Base-by-base conservation (phyloP, 64 coral and sea anemone genomes). In the Porites australiensis region DNA sequence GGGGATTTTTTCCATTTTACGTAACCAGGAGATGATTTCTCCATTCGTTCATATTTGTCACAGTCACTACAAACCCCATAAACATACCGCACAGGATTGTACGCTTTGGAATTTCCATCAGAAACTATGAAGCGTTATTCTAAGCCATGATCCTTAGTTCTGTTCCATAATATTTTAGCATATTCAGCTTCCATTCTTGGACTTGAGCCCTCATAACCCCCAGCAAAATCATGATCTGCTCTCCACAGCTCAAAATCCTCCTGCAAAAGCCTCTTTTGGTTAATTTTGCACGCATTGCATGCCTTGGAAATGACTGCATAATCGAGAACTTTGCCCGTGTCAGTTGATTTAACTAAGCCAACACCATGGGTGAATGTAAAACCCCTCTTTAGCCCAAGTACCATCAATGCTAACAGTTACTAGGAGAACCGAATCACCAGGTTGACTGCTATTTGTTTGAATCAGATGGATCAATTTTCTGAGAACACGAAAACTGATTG, bases 21-120 rank as follows among this genome's bases (percentile, higher is more conserved):
- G 59, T 81, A 81, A 3, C 59, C 54, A 23, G 6, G 19, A n/a
- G 50, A 20, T 20, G 50, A 23, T 57, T 81, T 81, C 20, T 23
- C 19, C 53, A 81, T 57, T 43, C 20, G 19, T 81, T 81, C 50
- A 81, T 81, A 81, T 16, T 81, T 57, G 52, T 62, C 14, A 69
- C 82, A 86, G 46, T 44, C 14, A 70, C 11, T 47, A 43, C 90
- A 93, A 13, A 87, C 72, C 16, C 90, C 90, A 77, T 87, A 93
- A 52, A 50, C 6, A 64, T 77, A 59, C 43, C 82, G 77, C 21
- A 93, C 70, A 49, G 73, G 37, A 76, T 77, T 68, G 67, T 86
- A 93, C 53, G 82, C 90, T 59, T 87, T 93, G 12, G 82, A 87
- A 62, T 93, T 82, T 15, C 82, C 90, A 87, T 93, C 82, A 20